Percentiles rank a stretch among this genome's conserved stretches.
These are phyloP conservation scores for Amphiprion percula DNA, from an alignment of 2,113 vertebrate species.

Conservation along the genomic window DNA sequence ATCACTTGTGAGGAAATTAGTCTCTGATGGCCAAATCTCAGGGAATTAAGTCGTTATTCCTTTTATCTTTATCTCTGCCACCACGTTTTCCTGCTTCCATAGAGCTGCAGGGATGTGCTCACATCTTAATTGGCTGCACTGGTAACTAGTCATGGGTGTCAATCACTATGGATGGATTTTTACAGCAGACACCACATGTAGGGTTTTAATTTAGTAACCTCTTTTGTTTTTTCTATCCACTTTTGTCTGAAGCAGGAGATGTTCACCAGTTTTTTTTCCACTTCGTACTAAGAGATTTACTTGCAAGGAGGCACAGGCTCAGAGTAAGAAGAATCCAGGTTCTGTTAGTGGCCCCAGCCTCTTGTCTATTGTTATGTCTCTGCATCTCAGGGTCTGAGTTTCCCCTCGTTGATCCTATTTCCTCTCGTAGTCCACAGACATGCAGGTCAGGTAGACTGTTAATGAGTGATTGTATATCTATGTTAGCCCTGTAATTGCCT, in stretches of 20 bases:
- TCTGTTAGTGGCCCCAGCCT: neutral
- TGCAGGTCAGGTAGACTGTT: conserved; percentile 40
- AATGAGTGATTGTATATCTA: conserved; percentile 43
- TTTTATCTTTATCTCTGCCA: neutral
- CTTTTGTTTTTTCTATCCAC: conserved; percentile 6
- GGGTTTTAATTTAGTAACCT: neutral
- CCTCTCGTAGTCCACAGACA: conserved; percentile 24
- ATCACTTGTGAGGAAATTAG: conserved; percentile 3
- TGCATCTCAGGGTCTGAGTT: neutral
- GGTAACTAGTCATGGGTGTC: conserved; percentile 14
- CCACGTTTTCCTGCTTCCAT: neutral
- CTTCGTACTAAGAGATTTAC: neutral
- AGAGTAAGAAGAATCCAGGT: neutral
- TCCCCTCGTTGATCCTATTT: conserved; percentile 11
- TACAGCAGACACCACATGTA: conserved; percentile 3
- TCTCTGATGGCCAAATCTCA: conserved; percentile 12
- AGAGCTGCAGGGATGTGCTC: conserved; percentile 7
- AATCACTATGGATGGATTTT: conserved; percentile 13
- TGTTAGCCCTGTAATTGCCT: conserved; percentile 34
- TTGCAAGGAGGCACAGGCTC: conserved; percentile 2
- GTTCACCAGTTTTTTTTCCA: neutral
- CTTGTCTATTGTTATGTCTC: conserved; percentile 7
- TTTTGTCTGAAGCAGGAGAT: conserved; percentile 4
- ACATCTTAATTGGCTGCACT: conserved; percentile 3
- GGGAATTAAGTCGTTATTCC: neutral